Evolutionary conservation across 2,888 invertebrate species (phyloP).

Genomic region (Cremastobaeus sp.): DNA sequence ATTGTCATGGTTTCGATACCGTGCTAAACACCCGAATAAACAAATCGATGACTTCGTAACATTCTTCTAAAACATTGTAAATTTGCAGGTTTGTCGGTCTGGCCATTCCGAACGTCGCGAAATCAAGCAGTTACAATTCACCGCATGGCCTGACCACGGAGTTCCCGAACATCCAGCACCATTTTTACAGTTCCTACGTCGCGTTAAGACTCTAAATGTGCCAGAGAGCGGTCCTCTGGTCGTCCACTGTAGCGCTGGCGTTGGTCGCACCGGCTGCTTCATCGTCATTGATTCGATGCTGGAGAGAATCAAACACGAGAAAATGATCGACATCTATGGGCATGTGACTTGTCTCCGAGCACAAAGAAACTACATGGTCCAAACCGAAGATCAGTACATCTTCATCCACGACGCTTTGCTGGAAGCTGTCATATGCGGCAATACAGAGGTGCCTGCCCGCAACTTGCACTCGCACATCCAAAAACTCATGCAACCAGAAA

Average conservation of each 20-base stretch:
- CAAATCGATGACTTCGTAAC: too few species aligned
- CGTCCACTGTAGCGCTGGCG: constrained; percentile 93
- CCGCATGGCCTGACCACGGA: constrained; percentile 99
- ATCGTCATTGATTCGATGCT: constrained; percentile 99
- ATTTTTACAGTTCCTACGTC: constrained; percentile 96
- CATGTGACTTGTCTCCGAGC: constrained; percentile 98
- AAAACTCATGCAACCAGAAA: constrained; percentile 92
- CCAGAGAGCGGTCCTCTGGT: constrained; percentile 95
- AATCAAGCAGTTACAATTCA: constrained; percentile 98
- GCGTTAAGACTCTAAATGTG: constrained; percentile 94
- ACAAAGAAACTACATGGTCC: constrained; percentile 99
- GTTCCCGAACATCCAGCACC: constrained; percentile 99
- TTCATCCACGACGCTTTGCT: constrained; percentile 99
- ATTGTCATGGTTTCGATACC: too few species aligned
- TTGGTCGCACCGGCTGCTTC: constrained; percentile 97
- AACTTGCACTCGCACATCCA: constrained; percentile 97
- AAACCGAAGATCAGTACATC: constrained; percentile 99
- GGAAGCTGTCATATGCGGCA: constrained; percentile 97
- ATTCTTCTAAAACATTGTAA: too few species aligned
- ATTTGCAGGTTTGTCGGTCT: constrained; percentile 82
- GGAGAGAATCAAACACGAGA: constrained; percentile 97
- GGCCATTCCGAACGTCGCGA: constrained; percentile 93
- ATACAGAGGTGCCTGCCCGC: constrained; percentile 96
- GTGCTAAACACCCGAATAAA: too few species aligned
- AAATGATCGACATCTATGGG: constrained; percentile 99